phyloP scores from a whole-genome alignment of 2,113 vertebrate species.

The Ptilorrhoa leucosticta region DNA sequence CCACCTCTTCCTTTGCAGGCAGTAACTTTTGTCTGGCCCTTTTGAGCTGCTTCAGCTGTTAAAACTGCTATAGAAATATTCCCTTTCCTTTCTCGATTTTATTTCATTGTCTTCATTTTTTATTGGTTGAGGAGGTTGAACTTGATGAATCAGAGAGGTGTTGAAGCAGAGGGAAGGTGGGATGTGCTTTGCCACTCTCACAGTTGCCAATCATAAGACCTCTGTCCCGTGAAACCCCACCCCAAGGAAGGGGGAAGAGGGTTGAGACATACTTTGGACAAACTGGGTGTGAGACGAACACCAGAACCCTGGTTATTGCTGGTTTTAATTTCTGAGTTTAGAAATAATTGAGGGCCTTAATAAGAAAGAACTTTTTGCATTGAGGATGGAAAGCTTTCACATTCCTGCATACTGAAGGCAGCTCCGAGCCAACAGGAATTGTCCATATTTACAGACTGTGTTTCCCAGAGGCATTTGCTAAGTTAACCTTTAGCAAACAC shows the following conservation, averaged over 20 bases:
- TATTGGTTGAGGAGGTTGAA: background rate
- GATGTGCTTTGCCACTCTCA: background rate
- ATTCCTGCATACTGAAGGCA: background rate
- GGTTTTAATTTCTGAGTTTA: constrained; percentile 7
- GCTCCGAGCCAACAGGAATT: background rate
- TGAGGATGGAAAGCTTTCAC: background rate
- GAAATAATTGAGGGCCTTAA: background rate
- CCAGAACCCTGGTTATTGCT: background rate
- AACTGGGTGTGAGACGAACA: background rate
- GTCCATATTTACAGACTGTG: background rate
- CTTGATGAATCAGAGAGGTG: background rate
- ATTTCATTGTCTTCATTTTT: background rate
- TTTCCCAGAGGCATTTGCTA: background rate
- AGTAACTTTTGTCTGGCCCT: background rate
- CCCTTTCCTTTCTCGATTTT: background rate
- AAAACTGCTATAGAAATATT: background rate
- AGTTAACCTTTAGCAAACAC: background rate
- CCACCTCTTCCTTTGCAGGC: background rate
- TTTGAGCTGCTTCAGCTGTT: background rate
- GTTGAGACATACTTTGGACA: background rate
- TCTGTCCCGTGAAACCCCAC: background rate
- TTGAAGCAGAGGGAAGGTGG: background rate
- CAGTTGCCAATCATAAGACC: too few relatives aligned
- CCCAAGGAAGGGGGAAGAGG: background rate
- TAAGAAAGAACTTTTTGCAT: background rate